Conservation (phyloP, 2,113 vertebrate genomes). For the Pelecanoides urinatrix region DNA sequence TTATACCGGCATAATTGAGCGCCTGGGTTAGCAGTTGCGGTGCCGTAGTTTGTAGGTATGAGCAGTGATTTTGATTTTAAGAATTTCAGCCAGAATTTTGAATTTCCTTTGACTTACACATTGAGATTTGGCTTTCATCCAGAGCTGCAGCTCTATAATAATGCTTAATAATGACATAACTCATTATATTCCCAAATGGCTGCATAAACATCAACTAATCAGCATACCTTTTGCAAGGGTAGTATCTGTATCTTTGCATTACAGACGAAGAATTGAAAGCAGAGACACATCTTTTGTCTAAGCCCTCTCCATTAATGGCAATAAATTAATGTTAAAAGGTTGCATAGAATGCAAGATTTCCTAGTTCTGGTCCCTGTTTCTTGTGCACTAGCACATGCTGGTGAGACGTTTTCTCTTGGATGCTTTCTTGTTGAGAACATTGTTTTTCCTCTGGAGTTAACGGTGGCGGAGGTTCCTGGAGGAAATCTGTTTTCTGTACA, state of each 20-base stretch:
- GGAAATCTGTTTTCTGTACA: slow-evolving; percentile 9
- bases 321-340: background rate
- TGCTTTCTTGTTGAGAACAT: background rate
- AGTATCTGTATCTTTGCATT: background rate
- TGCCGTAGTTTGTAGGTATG: background rate
- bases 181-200: background rate
- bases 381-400: background rate
- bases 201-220: background rate
- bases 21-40: background rate
- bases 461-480: background rate
- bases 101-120: background rate
- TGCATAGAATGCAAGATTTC: background rate
- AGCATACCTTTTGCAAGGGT: background rate
- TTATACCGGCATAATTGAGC: background rate
- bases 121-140: background rate
- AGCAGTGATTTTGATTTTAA: background rate
- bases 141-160: background rate
- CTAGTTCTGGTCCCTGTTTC: background rate
- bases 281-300: background rate
- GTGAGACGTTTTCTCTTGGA: background rate
- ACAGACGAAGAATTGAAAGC: background rate
- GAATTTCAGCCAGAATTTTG: background rate
- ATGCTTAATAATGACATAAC: background rate
- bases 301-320: background rate
- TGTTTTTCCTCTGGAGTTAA: background rate